Conservation (phyloP, 2,888 invertebrate species). For the Heliothis peltigera region DNA sequence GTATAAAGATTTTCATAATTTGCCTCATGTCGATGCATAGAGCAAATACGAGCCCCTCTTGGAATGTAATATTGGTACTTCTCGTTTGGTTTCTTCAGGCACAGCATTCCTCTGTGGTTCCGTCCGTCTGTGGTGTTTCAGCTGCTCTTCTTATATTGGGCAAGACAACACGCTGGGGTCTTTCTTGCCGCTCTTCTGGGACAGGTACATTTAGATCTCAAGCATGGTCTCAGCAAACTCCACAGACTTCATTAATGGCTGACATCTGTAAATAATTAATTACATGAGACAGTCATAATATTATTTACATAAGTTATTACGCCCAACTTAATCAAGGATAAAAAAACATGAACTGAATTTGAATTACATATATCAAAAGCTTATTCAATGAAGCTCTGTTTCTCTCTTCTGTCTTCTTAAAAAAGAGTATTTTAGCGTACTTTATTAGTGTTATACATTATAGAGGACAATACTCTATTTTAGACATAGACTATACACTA, state of each 20-base stretch:
- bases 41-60: slow-evolving; percentile 15
- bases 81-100: slow-evolving; percentile 13
- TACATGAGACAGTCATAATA: too few species aligned
- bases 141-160: slow-evolving; percentile 24
- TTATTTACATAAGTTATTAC: too few species aligned
- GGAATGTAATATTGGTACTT: slow-evolving; percentile 14
- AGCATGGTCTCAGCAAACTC: slow-evolving; percentile 28
- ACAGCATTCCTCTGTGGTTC: slow-evolving; percentile 10
- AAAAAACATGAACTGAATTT: too few species aligned
- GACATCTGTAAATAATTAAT: slow-evolving; percentile 22
- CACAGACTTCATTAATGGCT: slow-evolving; percentile 33
- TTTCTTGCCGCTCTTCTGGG: slow-evolving; percentile 10
- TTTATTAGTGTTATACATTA: too few species aligned
- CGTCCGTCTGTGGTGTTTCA: slow-evolving; percentile 9
- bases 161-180: slow-evolving; percentile 14
- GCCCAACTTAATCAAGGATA: too few species aligned
- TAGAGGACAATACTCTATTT: too few species aligned
- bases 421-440: too few species aligned
- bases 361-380: too few species aligned
- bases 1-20: slow-evolving; percentile 12
- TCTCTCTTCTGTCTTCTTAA: too few species aligned
- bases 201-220: slow-evolving; percentile 8
- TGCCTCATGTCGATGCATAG: slow-evolving; percentile 4
- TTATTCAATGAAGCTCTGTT: too few species aligned
- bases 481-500: too few species aligned